phyloP scores from a whole-genome alignment of 2,113 vertebrate species.

The Leucoraja erinaceus region DNA sequence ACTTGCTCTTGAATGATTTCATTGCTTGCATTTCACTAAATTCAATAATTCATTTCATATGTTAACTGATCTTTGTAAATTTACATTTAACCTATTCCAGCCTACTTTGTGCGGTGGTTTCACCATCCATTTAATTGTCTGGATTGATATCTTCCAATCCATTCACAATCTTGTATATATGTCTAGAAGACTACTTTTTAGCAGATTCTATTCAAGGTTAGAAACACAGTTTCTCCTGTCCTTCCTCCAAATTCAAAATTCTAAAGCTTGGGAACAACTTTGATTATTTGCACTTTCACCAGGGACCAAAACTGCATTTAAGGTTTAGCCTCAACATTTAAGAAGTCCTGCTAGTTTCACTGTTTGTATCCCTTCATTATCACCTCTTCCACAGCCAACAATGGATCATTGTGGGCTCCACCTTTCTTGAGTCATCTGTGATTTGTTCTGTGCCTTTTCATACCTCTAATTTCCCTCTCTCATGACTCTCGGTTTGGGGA shows the following conservation, averaged over 20 bases:
- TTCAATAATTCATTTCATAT: not conserved
- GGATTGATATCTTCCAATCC: not conserved
- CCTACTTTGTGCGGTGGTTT: not conserved
- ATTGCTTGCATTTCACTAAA: not conserved
- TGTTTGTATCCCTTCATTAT: too few species aligned
- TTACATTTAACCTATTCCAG: not conserved
- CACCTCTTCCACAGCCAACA: too few species aligned
- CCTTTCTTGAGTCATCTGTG: too few species aligned
- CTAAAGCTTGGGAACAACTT: not conserved
- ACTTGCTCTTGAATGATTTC: not conserved
- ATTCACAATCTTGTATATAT: not conserved
- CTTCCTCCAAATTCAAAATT: not conserved
- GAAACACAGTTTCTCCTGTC: not conserved
- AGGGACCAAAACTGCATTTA: not conserved
- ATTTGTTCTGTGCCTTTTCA: too few species aligned
- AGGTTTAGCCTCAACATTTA: not conserved
- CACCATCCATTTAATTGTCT: not conserved
- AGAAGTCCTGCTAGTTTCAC: too few species aligned
- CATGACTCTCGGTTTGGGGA: too few species aligned
- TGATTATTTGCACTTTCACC: not conserved
- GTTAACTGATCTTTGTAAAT: not conserved
- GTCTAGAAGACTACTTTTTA: not conserved
- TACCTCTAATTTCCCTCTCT: too few species aligned
- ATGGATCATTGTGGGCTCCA: too few species aligned
- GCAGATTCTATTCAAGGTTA: not conserved